Conservation (phyloP, 2,888 invertebrate genomes). For the Sycophila texana region DNA sequence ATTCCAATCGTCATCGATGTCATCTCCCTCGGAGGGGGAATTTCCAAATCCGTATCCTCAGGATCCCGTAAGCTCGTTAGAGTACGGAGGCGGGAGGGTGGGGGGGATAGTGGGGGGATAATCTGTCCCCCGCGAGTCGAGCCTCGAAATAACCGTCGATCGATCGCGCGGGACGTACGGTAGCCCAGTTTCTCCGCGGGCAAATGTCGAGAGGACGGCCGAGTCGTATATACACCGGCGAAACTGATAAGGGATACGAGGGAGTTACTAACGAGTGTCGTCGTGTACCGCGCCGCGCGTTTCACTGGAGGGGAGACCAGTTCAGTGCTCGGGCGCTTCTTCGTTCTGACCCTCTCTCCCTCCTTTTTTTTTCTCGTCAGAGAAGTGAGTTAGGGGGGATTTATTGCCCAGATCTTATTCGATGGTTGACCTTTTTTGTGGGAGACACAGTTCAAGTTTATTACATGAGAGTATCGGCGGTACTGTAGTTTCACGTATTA, state of each 20-base stretch:
- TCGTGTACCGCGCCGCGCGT: too few species aligned
- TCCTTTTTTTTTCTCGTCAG: neutral
- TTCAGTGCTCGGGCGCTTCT: neutral
- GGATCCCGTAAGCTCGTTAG: slow-evolving; percentile 36
- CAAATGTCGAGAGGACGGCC: neutral
- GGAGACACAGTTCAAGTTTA: too few species aligned
- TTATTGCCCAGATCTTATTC: slow-evolving; percentile 4
- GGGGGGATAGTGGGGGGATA: slow-evolving; percentile 8
- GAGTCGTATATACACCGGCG: slow-evolving; percentile 8
- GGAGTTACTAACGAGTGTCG: slow-evolving; percentile 17
- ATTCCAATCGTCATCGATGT: neutral
- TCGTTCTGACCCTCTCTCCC: neutral
- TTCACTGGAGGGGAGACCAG: too few species aligned
- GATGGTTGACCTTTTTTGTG: too few species aligned
- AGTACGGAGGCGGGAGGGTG: neutral
- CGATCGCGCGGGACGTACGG: slow-evolving; percentile 5
- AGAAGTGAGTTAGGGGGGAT: neutral
- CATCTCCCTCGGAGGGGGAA: neutral
- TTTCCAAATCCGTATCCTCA: neutral
- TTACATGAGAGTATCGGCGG: too few species aligned
- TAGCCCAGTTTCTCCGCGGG: neutral
- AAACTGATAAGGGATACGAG: slow-evolving; percentile 45
- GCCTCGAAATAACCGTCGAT: slow-evolving; percentile 5
- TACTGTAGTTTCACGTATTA: too few species aligned
- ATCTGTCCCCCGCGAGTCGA: slow-evolving; percentile 42